Conservation (phyloP, 2,797 vertebrate genomes). For the Tympanoctomys barrerae region DNA sequence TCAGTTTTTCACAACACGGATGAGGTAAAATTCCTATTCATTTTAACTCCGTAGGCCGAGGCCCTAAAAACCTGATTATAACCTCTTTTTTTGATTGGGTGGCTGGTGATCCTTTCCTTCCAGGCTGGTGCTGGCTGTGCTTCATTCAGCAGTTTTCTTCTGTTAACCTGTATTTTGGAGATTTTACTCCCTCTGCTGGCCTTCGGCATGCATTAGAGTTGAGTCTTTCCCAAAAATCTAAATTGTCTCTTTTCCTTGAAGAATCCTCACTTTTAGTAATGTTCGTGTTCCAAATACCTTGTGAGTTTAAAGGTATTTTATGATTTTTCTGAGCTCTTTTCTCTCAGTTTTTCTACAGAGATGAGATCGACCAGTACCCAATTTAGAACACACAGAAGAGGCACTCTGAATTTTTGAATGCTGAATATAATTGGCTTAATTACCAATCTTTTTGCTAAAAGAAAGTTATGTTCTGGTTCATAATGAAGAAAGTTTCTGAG, state of each 20-base stretch:
- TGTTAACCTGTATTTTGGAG: conserved; percentile 65
- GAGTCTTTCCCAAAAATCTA: conserved; percentile 4
- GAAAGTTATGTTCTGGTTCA: conserved; percentile 57
- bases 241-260: neutral
- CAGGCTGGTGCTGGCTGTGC: neutral
- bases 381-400: conserved; percentile 5
- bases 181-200: conserved; percentile 88
- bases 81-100: neutral
- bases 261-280: neutral
- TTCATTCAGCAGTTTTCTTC: conserved; percentile 26
- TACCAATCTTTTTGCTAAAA: conserved; percentile 70
- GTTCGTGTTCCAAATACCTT: conserved; percentile 8
- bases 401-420: conserved; percentile 37
- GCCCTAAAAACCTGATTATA: neutral
- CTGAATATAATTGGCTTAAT: conserved; percentile 61
- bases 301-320: conserved; percentile 53
- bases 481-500: conserved; percentile 56
- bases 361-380: conserved; percentile 21
- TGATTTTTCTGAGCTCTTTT: conserved; percentile 36
- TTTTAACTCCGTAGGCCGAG: neutral
- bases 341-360: neutral
- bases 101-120: neutral
- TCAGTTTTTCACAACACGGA: neutral
- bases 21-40: neutral
- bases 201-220: neutral